Percentiles rank a stretch among this genome's conserved stretches.
Conservation (phyloP, 2,888 invertebrate species). For the Eupithecia dodoneata region DNA sequence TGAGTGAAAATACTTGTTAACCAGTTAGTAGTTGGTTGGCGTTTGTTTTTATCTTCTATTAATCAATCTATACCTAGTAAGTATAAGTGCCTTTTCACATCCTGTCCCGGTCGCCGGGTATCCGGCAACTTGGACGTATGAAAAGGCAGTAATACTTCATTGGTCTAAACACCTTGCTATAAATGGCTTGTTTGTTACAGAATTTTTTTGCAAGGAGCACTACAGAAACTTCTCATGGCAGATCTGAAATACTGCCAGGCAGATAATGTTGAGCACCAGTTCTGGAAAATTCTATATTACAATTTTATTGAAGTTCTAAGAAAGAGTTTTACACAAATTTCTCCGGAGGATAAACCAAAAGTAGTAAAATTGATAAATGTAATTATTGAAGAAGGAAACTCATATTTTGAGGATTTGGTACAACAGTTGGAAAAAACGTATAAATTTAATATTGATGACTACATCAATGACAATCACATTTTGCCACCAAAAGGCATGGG, state of each 20-base stretch:
- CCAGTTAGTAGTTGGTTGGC: neutral
- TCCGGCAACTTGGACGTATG: too few species aligned
- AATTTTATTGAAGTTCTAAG: conserved; percentile 93
- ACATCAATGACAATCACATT: conserved; percentile 84
- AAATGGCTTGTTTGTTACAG: conserved; percentile 55
- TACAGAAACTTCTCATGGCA: conserved; percentile 87
- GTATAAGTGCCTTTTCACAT: too few species aligned
- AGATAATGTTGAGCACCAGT: conserved; percentile 94
- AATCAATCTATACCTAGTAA: neutral
- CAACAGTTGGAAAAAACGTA: conserved; percentile 89
- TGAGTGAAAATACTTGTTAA: neutral
- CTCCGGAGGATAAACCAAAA: conserved; percentile 85
- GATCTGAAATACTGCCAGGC: conserved; percentile 94
- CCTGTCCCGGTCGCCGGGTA: too few species aligned
- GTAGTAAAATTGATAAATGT: conserved; percentile 86
- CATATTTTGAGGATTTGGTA: conserved; percentile 90
- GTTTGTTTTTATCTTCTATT: conserved; percentile 38
- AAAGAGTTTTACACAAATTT: conserved; percentile 86
- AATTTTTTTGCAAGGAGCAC: conserved; percentile 86
- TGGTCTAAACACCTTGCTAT: neutral
- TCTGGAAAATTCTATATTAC: conserved; percentile 96
- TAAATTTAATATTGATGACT: conserved; percentile 88
- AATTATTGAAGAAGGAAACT: conserved; percentile 91
- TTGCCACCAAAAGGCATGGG: conserved; percentile 86
- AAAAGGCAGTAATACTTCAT: neutral